Conservation (phyloP, 2,888 invertebrate genomes). For the Drosophila prostipennis region DNA sequence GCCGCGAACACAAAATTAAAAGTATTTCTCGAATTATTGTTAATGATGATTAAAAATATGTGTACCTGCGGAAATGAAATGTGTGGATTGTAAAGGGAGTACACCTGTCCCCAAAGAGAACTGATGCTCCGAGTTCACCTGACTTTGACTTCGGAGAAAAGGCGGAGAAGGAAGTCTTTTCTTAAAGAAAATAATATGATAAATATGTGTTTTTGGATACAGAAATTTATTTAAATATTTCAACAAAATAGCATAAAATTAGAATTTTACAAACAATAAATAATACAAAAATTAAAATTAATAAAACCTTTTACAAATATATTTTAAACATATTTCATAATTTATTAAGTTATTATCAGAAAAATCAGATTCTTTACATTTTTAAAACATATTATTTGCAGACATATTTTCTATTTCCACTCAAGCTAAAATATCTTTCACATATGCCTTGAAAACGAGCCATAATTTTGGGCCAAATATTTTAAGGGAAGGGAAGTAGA, state of each 20-base stretch:
- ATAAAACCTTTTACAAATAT: too few species aligned
- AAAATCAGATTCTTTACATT: too few species aligned
- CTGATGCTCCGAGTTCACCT: constrained; percentile 5
- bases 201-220: background rate
- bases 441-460: background rate
- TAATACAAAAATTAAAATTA: too few species aligned
- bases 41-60: constrained; percentile 83
- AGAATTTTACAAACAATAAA: too few species aligned
- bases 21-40: constrained; percentile 83
- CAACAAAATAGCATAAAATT: too few species aligned
- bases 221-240: background rate
- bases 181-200: background rate
- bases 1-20: constrained; percentile 60
- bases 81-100: constrained; percentile 16
- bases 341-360: too few species aligned
- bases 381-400: background rate
- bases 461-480: constrained; percentile 2
- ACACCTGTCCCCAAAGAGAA: constrained; percentile 15
- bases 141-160: constrained; percentile 2
- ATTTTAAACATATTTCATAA: too few species aligned
- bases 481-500: background rate
- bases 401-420: background rate
- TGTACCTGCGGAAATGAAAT: constrained; percentile 64
- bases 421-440: background rate
- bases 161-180: background rate